Conservation (phyloP, 2,113 vertebrate species). For the Heloderma charlesbogerti region DNA sequence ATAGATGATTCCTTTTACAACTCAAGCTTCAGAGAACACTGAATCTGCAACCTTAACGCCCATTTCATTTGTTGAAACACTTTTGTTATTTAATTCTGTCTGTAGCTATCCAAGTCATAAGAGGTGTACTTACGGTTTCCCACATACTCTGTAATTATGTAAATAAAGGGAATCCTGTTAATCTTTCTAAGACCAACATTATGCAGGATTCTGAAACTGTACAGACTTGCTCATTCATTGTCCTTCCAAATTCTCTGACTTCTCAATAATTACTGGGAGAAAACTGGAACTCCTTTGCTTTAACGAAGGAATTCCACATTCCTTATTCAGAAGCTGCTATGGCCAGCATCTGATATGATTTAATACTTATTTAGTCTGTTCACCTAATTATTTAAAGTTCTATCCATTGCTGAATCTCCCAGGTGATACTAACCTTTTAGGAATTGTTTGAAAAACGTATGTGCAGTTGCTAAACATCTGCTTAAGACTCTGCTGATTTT, state of each 20-base stretch:
- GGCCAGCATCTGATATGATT: neutral
- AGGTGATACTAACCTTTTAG: neutral
- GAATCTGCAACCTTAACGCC: neutral
- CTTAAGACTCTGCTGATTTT: neutral
- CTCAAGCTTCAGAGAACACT: neutral
- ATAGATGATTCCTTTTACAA: neutral
- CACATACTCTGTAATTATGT: neutral
- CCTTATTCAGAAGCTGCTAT: neutral
- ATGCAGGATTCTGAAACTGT: neutral
- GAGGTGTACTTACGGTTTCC: neutral
- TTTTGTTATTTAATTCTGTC: slow-evolving; percentile 47
- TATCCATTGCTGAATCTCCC: neutral
- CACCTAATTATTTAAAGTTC: neutral
- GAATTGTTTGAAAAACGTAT: neutral
- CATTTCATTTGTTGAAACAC: slow-evolving; percentile 49
- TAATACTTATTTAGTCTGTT: neutral
- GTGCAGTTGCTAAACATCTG: neutral
- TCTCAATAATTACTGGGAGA: neutral
- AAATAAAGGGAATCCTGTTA: slow-evolving; percentile 45
- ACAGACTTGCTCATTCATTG: neutral
- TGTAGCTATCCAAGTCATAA: slow-evolving; percentile 38
- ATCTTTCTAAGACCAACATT: slow-evolving; percentile 35
- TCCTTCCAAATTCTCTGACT: neutral
- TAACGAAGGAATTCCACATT: neutral
- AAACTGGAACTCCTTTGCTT: neutral